Percentiles rank a stretch among this genome's conserved stretches.
Conservation (phyloP, 53 echinoderm and acorn worm genomes). For the Echinometra lucunter region DNA sequence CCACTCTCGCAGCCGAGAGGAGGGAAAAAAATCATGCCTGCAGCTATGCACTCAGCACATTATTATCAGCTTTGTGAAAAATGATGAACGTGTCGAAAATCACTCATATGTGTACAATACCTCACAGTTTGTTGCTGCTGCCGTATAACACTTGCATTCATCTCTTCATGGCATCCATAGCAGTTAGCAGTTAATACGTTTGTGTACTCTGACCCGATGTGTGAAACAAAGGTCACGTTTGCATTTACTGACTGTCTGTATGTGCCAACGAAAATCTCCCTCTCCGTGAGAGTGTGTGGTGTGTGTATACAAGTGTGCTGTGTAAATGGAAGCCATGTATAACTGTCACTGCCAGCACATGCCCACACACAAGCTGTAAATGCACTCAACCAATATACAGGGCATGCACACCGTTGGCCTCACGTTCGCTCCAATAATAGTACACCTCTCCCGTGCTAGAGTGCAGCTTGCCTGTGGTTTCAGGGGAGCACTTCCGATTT, state of each 20-base stretch:
- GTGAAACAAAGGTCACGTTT: slow-evolving; percentile 75
- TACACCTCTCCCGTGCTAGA: slow-evolving; percentile 50
- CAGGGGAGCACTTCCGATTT: slow-evolving; percentile 70
- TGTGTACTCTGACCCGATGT: slow-evolving; percentile 73
- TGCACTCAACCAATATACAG: slow-evolving; percentile 69
- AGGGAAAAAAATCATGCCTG: slow-evolving; percentile 49
- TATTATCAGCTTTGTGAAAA: slow-evolving; percentile 58
- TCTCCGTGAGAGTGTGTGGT: slow-evolving; percentile 46
- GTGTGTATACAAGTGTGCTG: slow-evolving; percentile 48
- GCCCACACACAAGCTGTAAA: slow-evolving; percentile 71
- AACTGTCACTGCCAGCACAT: slow-evolving; percentile 67
- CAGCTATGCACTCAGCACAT: slow-evolving; percentile 64
- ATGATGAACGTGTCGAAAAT: slow-evolving; percentile 69
- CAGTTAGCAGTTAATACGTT: slow-evolving; percentile 74
- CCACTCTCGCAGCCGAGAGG: not conserved
- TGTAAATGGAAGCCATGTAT: slow-evolving; percentile 65
- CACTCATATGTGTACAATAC: slow-evolving; percentile 73
- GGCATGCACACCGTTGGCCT: slow-evolving; percentile 44
- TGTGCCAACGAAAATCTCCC: slow-evolving; percentile 55
- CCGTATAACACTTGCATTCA: slow-evolving; percentile 61
- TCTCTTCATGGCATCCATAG: slow-evolving; percentile 54
- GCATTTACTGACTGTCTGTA: slow-evolving; percentile 63
- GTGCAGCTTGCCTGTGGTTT: slow-evolving; percentile 71
- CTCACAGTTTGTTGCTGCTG: slow-evolving; percentile 40
- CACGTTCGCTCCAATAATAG: slow-evolving; percentile 67